Base-by-base conservation (phyloP, 2,797 vertebrate species). In the Tamandua tetradactyla region DNA sequence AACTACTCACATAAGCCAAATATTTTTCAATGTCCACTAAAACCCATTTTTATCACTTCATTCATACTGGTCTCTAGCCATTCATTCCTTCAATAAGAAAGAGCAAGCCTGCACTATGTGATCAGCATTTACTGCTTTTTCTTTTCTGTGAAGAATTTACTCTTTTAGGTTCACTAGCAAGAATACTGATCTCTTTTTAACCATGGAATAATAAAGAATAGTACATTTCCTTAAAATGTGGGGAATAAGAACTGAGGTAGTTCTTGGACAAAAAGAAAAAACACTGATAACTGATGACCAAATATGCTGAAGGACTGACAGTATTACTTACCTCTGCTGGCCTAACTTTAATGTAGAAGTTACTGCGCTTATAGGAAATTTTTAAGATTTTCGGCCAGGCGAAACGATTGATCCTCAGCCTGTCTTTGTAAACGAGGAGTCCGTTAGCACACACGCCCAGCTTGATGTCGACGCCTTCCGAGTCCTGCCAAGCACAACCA, bases 371-470 rank as follows among this genome's bases (percentile, higher is more conserved):
- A 98, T 99, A 99, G 79, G 99, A 99, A 97, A 99, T 99, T 98
- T 99, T 99, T 93, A 99, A 98, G 97, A 99, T 99, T 98, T 99
- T 99, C 68, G 99, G 99, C 99, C 99, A 99, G 94, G 99, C 99
- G 2, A 99, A 99, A 64, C 99, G 99, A 97, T 99, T 99, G 98
- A 99, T 99, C 97, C 99, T 98, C 64, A 99, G 99, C 96, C 99
- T 98, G 93, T 99, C 99, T 98, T 99, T 99, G 98, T 99, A 99
- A 98, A 99, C 99, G 95, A 99, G 98, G 79, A 99, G 98, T 11
- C 99, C 99, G 0, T 99, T 99, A 96, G 99, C 98, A 96, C 99
- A 99, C 75, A 99, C 99, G 1, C 99, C 99, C 61, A 99, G 97
- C 99, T 99, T 99, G 98, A 99, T 99, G 98, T 99, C 99, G 98